phyloP scores from a whole-genome alignment of 2,888 invertebrate species.

The Papilio elwesi region DNA sequence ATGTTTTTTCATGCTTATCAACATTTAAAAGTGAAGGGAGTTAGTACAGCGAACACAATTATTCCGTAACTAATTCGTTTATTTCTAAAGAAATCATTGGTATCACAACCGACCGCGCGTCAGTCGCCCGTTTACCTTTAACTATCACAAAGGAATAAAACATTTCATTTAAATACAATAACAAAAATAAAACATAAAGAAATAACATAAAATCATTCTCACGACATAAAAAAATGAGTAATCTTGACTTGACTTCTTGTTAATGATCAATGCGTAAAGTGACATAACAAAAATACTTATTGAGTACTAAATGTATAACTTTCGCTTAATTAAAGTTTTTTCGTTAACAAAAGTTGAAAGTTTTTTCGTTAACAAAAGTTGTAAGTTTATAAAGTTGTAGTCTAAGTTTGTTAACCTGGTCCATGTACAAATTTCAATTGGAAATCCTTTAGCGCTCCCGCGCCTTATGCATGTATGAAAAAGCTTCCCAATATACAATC shows the following conservation, averaged over 20 bases:
- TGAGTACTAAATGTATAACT: background rate
- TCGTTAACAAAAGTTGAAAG: too few species aligned
- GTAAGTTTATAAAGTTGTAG: too few species aligned
- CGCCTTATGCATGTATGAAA: too few species aligned
- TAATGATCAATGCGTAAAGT: constrained; percentile 4
- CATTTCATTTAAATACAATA: constrained; percentile 15
- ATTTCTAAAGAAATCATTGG: background rate
- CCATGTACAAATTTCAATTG: too few species aligned
- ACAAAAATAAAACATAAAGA: constrained; percentile 18
- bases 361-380: too few species aligned
- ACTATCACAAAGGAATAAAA: constrained; percentile 13
- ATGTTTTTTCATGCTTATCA: too few species aligned
- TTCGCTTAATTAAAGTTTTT: too few species aligned
- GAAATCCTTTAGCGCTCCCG: too few species aligned
- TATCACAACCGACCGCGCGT: background rate
- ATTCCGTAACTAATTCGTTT: background rate
- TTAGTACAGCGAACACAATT: background rate
- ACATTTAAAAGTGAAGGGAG: background rate
- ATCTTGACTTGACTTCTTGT: background rate
- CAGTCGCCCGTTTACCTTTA: background rate
- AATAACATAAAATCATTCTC: constrained; percentile 14
- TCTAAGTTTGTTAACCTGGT: too few species aligned
- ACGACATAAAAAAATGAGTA: constrained; percentile 14
- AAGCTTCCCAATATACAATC: too few species aligned
- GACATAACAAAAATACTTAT: background rate